Base-by-base conservation (phyloP, 2,888 invertebrate species). In the Falcaria lacertinaria region DNA sequence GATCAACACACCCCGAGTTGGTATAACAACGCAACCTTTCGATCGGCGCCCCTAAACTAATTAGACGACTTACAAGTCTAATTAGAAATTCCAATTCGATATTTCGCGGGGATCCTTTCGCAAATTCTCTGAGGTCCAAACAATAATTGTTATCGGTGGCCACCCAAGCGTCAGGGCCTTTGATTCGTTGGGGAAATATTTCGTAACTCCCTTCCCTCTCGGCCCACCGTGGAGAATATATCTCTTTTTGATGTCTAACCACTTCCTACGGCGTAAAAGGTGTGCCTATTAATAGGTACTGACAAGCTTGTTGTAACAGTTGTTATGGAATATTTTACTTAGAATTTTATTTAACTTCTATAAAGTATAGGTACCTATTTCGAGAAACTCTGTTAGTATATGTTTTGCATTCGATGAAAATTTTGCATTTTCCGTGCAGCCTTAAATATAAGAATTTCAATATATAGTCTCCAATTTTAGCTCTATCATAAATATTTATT, bases 61-160 rank as follows among this genome's bases (percentile, higher is more conserved):
- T 87, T 84, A 84, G 79, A 47, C 53, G 48, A 52, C 56, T 73
- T 60, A 63, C 64, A 67, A 71, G 69, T 79, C 80, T 85, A 85
- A 86, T 87, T 85, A 82, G 73, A 83, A 84, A 87, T 88, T 87
- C 88, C 87, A 86, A 85, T 87, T 85, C 84, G 82, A 85, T 85
- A 81, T 86, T 84, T 78, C 69, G 70, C 67, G 69, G 66, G 66
- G 65, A 69, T 69, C 74, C 74, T 74, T 66, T 62, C 46, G 50
- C 60, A 69, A 71, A 82, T 80, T 76, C 76, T 73, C 68, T 64
- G 69, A 74, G 74, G 78, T 76, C 74, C 74, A 69, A 78, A 74
- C 77, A 82, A 83, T 81, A 71, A 83, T 86, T 83, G 83, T 83
- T 86, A 78, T 81, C 74, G 74, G 69, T 62, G 78, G 72, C 75